Evolutionary conservation across 2,888 invertebrate genomes (phyloP).

Genomic region (Epinotia bilunana): DNA sequence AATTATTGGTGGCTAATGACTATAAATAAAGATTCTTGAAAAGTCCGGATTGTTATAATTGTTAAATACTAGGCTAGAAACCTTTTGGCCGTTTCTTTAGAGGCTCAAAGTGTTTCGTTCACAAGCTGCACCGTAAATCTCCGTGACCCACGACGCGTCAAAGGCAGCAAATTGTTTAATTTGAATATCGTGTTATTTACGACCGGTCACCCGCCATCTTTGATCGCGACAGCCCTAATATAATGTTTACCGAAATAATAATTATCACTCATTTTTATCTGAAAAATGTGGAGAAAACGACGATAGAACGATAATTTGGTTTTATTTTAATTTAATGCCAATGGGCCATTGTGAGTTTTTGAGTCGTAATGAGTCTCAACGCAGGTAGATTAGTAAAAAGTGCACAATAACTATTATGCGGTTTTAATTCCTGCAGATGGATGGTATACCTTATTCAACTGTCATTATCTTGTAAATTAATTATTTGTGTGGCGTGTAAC

Average conservation of each 20-base stretch:
- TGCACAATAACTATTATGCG: neutral
- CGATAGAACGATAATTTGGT: neutral
- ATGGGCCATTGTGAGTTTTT: neutral
- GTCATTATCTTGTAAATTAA: neutral
- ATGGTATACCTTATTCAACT: constrained; percentile 12
- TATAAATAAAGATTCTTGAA: neutral
- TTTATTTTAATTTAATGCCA: constrained; percentile 12
- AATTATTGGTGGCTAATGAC: neutral
- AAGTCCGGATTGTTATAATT: neutral
- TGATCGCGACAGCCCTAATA: constrained; percentile 39
- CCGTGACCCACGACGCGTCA: constrained; percentile 14
- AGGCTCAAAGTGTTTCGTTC: neutral
- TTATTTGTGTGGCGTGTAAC: neutral
- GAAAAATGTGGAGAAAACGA: constrained; percentile 22
- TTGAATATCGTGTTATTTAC: constrained; percentile 39
- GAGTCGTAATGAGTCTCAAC: too few species aligned
- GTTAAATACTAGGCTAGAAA: constrained; percentile 1
- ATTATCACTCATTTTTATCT: constrained; percentile 40
- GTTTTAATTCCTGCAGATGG: neutral
- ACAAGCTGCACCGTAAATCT: constrained; percentile 25
- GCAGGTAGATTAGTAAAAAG: neutral
- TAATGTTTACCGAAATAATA: constrained; percentile 41
- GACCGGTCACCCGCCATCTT: constrained; percentile 28
- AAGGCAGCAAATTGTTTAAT: constrained; percentile 43
- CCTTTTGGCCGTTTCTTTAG: constrained; percentile 5